These are phyloP conservation scores for Sclerodermus sp. DNA, from an alignment of 2,888 invertebrate species.

Conservation along the genomic window DNA sequence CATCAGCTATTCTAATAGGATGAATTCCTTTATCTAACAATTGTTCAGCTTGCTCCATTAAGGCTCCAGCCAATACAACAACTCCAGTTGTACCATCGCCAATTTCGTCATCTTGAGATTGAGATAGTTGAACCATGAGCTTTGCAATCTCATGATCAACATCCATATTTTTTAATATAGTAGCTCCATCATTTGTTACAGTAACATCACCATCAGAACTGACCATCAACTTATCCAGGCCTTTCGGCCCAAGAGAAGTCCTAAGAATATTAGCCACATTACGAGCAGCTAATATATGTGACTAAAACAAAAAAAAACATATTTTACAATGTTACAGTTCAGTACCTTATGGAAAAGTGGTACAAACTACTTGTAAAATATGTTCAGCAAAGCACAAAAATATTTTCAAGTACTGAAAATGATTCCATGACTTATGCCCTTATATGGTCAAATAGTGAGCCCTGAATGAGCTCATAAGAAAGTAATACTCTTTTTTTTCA, in stretches of 20 bases:
- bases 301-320: slow-evolving; percentile 65
- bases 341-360: too few relatives aligned
- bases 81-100: slow-evolving; percentile 99
- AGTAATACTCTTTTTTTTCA: too few relatives aligned
- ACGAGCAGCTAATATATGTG: slow-evolving; percentile 96
- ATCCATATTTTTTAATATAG: slow-evolving; percentile 98
- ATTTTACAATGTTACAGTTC: slow-evolving; percentile 23
- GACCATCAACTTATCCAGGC: slow-evolving; percentile 97
- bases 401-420: background rate
- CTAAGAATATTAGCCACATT: slow-evolving; percentile 86
- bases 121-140: slow-evolving; percentile 95
- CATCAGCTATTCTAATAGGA: slow-evolving; percentile 98
- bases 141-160: slow-evolving; percentile 98
- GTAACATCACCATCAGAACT: slow-evolving; percentile 96
- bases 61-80: slow-evolving; percentile 85
- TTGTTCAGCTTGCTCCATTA: slow-evolving; percentile 92
- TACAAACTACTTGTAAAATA: background rate
- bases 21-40: slow-evolving; percentile 96
- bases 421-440: background rate
- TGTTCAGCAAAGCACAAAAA: background rate
- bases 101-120: slow-evolving; percentile 99
- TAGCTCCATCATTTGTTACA: slow-evolving; percentile 99
- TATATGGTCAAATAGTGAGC: slow-evolving; percentile 6
- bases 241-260: slow-evolving; percentile 95
- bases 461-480: background rate